Conservation (phyloP, 2,888 invertebrate species). For the Trissolcus japonicus region DNA sequence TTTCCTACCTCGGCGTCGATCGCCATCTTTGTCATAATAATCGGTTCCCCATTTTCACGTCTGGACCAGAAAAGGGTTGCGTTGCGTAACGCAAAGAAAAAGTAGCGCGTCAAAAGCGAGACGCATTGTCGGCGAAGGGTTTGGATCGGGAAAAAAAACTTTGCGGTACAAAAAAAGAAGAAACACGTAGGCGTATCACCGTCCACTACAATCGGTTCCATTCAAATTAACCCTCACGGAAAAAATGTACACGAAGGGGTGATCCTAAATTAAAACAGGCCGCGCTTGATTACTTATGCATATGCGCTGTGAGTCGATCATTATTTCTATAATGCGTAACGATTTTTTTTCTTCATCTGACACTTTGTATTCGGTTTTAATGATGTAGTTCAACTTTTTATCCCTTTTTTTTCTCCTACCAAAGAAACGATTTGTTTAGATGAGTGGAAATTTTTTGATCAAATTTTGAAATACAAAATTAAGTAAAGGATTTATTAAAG, state of each 20-base stretch:
- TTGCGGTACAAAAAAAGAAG: conserved; percentile 25
- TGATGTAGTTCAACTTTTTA: conserved; percentile 8
- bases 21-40: conserved; percentile 56
- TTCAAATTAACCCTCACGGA: conserved; percentile 75
- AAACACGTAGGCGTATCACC: conserved; percentile 67
- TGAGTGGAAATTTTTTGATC: background rate
- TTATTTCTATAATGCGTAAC: conserved; percentile 64
- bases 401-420: background rate
- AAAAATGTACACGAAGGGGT: conserved; percentile 67
- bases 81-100: conserved; percentile 57
- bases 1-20: conserved; percentile 54
- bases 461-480: too few species aligned
- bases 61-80: conserved; percentile 55
- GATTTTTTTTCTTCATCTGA: conserved; percentile 41
- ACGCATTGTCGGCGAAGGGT: conserved; percentile 43
- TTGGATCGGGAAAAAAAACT: conserved; percentile 44
- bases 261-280: conserved; percentile 70
- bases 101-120: conserved; percentile 55
- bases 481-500: background rate
- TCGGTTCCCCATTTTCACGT: conserved; percentile 58
- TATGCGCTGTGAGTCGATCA: conserved; percentile 72
- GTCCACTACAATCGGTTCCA: conserved; percentile 64
- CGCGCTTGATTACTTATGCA: conserved; percentile 66
- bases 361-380: conserved; percentile 23
- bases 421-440: background rate